Base-by-base conservation (phyloP, 2,797 vertebrate genomes). In the Crypturellus tataupa region DNA sequence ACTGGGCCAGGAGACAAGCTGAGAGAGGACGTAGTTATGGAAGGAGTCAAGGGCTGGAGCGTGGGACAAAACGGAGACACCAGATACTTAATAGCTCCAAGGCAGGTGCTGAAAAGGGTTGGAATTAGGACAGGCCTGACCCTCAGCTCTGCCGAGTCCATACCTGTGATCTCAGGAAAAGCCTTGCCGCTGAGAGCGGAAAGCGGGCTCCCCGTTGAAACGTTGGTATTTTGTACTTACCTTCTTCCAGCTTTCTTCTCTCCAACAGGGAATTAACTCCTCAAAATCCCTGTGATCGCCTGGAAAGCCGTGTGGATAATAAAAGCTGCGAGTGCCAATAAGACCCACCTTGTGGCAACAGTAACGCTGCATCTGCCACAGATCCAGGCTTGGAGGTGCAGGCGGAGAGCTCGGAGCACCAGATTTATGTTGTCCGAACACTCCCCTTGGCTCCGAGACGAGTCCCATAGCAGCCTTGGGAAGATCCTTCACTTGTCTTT, bases 281-380 rank as follows among this genome's bases (percentile, higher is more conserved):
- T 18, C 47, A 13, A 8, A 46, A 18, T 0, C 13, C 18, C 19
- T 16, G 37, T 1, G 29, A 4, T 7, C 9, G 29, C 16, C 13
- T 2, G 25, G 24, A 55, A 49, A 33, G 60, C 53, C 3, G 0
- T 1, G 5, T 0, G 18, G 62, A 46, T 8, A 10, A 7, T 1
- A 29, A 25, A 7, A 80, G 79, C 17, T 0, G 0, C 29, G 2
- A 35, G n/a, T 23, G 47, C 11, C 31, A 55, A 20, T 12, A 56
- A n/a, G 29, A n/a, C 17, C 71, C 71, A 17, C 55, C 29, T 2
- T 3, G 29, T 19, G 24, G 29, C 6, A 27, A 24, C 58, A 47
- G 35, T 24, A 59, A 46, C 12, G 14, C 7, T 9, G 29, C 11
- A 5, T 4, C 10, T 11, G 5, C 17, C 10, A 0, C 0, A 0